Base-by-base conservation (phyloP, 2,113 vertebrate species). In the Charina bottae region DNA sequence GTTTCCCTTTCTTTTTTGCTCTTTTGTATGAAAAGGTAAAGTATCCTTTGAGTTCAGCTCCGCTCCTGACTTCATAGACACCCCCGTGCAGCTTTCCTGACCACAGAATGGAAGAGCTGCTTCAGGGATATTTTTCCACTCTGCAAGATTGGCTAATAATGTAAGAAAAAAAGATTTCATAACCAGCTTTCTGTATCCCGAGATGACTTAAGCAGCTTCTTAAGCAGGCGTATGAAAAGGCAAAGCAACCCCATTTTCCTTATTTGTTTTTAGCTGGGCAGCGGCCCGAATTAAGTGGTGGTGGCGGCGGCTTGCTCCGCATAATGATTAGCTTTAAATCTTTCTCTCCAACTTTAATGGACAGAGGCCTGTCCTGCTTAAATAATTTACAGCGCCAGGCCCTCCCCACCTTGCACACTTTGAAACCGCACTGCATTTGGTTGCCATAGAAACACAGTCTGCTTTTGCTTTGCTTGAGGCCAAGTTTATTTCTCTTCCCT, bases 401-500 rank as follows among this genome's bases (percentile, higher is more conserved):
- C 56, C 87, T 3, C 7, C 72, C 56, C 10, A 2, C 26, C 28
- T 83, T 88, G 26, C 64, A 28, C 4, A 42, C 17, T 49, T 83
- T 88, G 26, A 59, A 59, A 53, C 28, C 7, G 85, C 3, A 37
- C 94, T 95, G 60, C 90, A 78, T 97, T 95, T 62, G 6, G 93
- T 98, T 97, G 97, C 97, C 96, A 97, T 97, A 97, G 97, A 96
- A 97, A 97, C 97, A 94, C 92, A 26, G 56, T 91, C 94, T 96
- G 96, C 95, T 96, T 95, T 92, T 7, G 54, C 60, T 0, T 95
- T 94, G 97, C 97, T 95, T 60, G 3, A 23, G 97, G 96, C 87
- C 23, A 96, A 97, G 88, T 56, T 92, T 92, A 89, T 93, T 95
- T 93, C 90, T 94, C 72, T 89, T 90, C 89, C 9, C 59, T 1